Base-by-base conservation (phyloP, 1,140 invertebrate species). In the Leptestheria dahalacensis region DNA sequence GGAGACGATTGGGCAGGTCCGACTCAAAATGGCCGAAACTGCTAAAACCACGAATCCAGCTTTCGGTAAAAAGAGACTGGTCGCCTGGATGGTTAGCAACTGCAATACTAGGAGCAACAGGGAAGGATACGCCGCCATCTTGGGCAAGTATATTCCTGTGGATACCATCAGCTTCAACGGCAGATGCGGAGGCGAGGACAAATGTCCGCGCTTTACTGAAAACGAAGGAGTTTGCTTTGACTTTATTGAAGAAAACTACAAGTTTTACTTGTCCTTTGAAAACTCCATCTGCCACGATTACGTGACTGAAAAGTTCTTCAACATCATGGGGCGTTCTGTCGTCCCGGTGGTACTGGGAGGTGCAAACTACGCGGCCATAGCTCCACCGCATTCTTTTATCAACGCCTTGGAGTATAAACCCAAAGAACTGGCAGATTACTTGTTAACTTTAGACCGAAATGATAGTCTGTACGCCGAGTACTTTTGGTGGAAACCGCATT, bases 231-330 rank as follows among this genome's bases (percentile, higher is more conserved):
- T 51, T 51, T 51, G 49, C 20, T 51, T 24, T 25, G 4, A 59
- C 0, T 41, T 55, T 49, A 59, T 72, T 9, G 59, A 47, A 1
- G 20, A n/a, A 20, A 24, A 62, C 26, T 70, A 72, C 64, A 65
- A 66, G 55, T 72, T 72, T 59, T 76, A 75, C 60, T 57, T 77
- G 3, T 57, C 73, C 4, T 75, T 77, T 62, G 75, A 77, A 65
- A 77, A 76, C 61, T 66, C 68, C 2, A 50, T 74, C 4, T 77
- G 75, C 63, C 51, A 64, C 21, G 72, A 75, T 62, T 77, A 77
- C 57, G 64, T 74, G 2, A 75, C 73, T 1, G 75, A 77, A 64
- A 77, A 77, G 56, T 68, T 71, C 23, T 71, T 62, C 53, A 28
- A 63, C 15, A 53, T 66, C 3, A 28, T 70, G 25, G 46, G 62